Evolutionary conservation across 2,888 invertebrate genomes (phyloP).

Genomic region (Diaprepes abbreviatus): DNA sequence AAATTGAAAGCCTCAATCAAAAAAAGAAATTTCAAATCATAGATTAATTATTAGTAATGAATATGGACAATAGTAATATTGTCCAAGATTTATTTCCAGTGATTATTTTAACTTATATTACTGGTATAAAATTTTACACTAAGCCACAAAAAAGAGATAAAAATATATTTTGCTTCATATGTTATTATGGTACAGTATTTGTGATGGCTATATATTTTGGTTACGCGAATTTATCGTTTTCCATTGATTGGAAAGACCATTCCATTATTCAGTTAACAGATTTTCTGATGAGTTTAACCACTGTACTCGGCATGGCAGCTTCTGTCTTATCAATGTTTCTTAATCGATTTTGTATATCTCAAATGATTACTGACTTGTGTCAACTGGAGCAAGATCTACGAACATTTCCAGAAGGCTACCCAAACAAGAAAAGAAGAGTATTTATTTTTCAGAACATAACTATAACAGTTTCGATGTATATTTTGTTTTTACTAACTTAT

Average conservation of each 20-base stretch:
- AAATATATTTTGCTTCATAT: slow-evolving; percentile 13
- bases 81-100: slow-evolving; percentile 32
- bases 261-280: slow-evolving; percentile 48
- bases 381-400: slow-evolving; percentile 1
- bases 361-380: not conserved
- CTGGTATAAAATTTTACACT: slow-evolving; percentile 45
- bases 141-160: not conserved
- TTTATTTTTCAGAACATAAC: slow-evolving; percentile 1
- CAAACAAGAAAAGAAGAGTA: not conserved
- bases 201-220: slow-evolving; percentile 33
- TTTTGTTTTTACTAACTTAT: slow-evolving; percentile 10
- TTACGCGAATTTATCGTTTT: slow-evolving; percentile 32
- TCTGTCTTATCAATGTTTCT: slow-evolving; percentile 42
- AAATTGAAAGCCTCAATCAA: not conserved
- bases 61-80: slow-evolving; percentile 27
- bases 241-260: slow-evolving; percentile 38
- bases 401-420: not conserved
- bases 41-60: not conserved
- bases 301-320: slow-evolving; percentile 41
- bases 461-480: not conserved
- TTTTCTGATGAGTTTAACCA: slow-evolving; percentile 43
- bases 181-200: slow-evolving; percentile 20
- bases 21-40: too few species aligned
- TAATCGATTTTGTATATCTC: slow-evolving; percentile 38
- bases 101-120: slow-evolving; percentile 48